phyloP scores from a whole-genome alignment of 1,140 invertebrate species.

The Oscheius sp. region DNA sequence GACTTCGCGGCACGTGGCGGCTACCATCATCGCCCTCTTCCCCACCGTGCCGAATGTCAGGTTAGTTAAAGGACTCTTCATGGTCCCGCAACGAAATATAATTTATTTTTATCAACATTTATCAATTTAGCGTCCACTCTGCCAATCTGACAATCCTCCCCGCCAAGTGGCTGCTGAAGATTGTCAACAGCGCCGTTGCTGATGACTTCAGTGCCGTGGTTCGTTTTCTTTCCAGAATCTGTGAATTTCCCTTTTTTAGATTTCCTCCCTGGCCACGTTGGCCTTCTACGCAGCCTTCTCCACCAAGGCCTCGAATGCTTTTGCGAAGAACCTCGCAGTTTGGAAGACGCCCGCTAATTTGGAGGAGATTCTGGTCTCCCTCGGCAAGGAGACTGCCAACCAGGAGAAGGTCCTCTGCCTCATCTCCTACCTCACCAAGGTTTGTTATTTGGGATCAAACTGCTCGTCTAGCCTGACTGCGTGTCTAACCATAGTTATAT shows the following conservation, averaged over 20 bases:
- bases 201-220: neutral
- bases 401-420: neutral
- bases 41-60: constrained; percentile 6
- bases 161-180: neutral
- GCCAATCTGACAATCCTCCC: neutral
- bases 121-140: neutral
- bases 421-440: neutral
- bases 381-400: neutral
- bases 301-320: neutral
- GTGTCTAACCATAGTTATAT: neutral
- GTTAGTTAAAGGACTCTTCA: neutral
- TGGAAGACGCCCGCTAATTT: neutral
- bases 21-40: neutral
- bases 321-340: neutral
- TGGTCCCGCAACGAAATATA: neutral
- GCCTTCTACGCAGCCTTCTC: neutral
- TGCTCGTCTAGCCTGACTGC: too few relatives aligned
- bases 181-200: neutral
- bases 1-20: neutral
- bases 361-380: neutral
- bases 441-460: too few relatives aligned
- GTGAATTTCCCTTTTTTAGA: neutral
- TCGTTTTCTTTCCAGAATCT: neutral
- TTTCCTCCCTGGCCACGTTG: neutral
- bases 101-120: neutral